Evolutionary conservation across 2,113 vertebrate genomes (phyloP).

Genomic region (Petrocephalus zakoni): DNA sequence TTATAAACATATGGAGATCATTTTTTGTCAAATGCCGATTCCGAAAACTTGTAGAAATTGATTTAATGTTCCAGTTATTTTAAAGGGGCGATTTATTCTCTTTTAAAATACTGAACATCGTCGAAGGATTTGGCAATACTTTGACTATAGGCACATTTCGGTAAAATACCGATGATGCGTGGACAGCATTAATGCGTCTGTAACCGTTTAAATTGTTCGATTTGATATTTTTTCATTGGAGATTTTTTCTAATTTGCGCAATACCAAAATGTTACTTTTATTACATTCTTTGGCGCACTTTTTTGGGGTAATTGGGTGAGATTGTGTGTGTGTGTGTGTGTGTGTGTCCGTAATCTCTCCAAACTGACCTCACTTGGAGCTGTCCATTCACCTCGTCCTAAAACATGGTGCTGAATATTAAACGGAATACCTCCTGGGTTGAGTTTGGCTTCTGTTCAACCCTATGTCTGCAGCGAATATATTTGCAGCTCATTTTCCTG

Average conservation of each 20-base stretch:
- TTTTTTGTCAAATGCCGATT: not conserved
- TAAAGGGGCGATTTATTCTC: not conserved
- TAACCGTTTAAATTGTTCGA: not conserved
- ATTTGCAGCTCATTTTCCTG: slow-evolving; percentile 1
- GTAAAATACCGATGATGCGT: not conserved
- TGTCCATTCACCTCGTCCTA: slow-evolving; percentile 23
- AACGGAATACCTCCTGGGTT: slow-evolving; percentile 14
- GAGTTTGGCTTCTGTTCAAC: slow-evolving; percentile 16
- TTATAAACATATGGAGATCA: not conserved
- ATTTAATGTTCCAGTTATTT: not conserved
- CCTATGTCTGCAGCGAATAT: slow-evolving; percentile 10
- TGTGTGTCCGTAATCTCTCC: slow-evolving; percentile 18
- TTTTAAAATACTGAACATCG: not conserved
- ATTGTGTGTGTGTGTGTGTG: not conserved
- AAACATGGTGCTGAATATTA: slow-evolving; percentile 35
- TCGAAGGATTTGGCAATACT: not conserved
- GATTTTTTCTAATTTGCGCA: not conserved
- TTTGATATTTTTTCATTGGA: not conserved
- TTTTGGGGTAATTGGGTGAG: not conserved
- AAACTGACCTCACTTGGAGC: slow-evolving; percentile 23
- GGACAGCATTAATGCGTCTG: not conserved
- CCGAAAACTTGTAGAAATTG: not conserved
- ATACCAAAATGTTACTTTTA: not conserved
- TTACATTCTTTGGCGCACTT: not conserved
- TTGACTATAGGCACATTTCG: not conserved